Evolutionary conservation across 2,113 vertebrate species (phyloP), one percentile per base, ranked within the genome.

Genomic region (Beaufortia kweichowensis): DNA sequence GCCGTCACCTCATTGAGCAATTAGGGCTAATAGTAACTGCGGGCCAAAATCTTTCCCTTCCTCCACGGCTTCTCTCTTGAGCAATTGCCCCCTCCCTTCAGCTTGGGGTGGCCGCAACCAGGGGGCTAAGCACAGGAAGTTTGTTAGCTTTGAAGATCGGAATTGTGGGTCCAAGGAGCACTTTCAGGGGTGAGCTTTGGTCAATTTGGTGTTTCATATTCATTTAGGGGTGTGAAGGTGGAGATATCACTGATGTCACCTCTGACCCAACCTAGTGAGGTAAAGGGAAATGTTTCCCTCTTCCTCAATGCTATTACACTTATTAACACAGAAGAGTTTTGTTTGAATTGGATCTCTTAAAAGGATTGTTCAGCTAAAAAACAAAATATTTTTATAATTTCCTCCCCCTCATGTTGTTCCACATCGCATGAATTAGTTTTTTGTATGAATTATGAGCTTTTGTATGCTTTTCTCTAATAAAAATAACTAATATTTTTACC

Each of bases 1-100:
- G 84, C 43, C 73, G 60, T 81, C 64, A 48, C 78, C 84, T 80
- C 79, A 81, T 84, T 75, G 64, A 75, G 87, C 92, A 93, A 93
- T 95, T 93, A 94, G 90, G 86, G 87, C 88, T 93, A 92, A 93
- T 88, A 91, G 92, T 90, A 81, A 91, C 91, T 90, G 76, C 84
- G 53, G 91, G 91, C 83, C 15, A 87, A 84, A 31, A 33, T 79
- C 74, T 65, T 74, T 39, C 70, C 70, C 56, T 64, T 15, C 14
- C 70, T 74, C 56, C 70, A 74, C 57, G 17, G 77, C 61, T 69
- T 69, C 76, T 64, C 76, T 84, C 82, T 77, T 84, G 81, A 79
- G 62, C 15, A 66, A 79, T 79, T 76, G 39, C 72, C 62, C 61
- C 70, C 61, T 76, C 67, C 65, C 0, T 0, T 31, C 39, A 48